Percentiles rank a stretch among this genome's conserved stretches.
Evolutionary conservation across 2,888 invertebrate genomes (phyloP).

Genomic region (Torymus aiolomorphi): DNA sequence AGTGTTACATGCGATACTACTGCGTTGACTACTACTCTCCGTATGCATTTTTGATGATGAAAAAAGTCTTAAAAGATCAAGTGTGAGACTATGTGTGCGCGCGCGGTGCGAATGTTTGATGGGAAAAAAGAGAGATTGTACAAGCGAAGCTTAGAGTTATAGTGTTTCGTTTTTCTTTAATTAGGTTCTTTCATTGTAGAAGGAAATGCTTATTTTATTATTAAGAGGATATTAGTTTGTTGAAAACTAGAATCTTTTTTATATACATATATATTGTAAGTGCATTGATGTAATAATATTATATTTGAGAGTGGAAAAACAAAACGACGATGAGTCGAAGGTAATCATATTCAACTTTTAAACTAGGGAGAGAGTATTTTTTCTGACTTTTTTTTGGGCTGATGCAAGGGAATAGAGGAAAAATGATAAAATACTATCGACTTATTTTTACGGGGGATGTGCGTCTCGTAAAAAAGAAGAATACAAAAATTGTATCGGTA

Average conservation of each 20-base stretch:
- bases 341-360: slow-evolving; percentile 10
- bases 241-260: slow-evolving; percentile 17
- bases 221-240: slow-evolving; percentile 22
- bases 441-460: slow-evolving; percentile 13
- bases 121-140: neutral
- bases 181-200: slow-evolving; percentile 17
- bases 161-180: slow-evolving; percentile 15
- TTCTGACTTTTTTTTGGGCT: slow-evolving; percentile 23
- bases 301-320: slow-evolving; percentile 5
- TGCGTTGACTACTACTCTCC: slow-evolving; percentile 1
- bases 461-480: slow-evolving; percentile 10
- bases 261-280: slow-evolving; percentile 30
- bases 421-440: neutral
- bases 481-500: slow-evolving; percentile 1
- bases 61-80: slow-evolving; percentile 1
- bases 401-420: neutral
- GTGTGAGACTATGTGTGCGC: neutral
- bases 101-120: neutral
- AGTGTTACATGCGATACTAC: slow-evolving; percentile 8
- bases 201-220: slow-evolving; percentile 37
- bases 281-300: slow-evolving; percentile 35
- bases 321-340: slow-evolving; percentile 1
- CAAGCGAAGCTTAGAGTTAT: slow-evolving; percentile 15
- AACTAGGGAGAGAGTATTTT: neutral
- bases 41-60: slow-evolving; percentile 25